Conservation (phyloP, 2,888 invertebrate species). For the Hololepta plana region DNA sequence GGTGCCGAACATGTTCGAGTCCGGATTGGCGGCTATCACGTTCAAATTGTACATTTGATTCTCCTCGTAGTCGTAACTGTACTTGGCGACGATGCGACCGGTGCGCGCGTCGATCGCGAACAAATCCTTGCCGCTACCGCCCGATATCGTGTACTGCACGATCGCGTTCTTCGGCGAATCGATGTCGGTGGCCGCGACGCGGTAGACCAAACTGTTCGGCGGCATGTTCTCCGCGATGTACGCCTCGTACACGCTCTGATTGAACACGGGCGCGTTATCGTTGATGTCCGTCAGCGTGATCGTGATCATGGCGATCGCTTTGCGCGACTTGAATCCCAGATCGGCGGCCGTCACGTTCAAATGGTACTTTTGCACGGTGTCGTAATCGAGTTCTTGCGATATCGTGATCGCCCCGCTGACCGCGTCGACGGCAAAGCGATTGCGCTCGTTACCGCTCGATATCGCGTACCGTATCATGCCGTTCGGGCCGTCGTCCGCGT, state of each 20-base stretch:
- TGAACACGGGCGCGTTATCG: conserved; percentile 80
- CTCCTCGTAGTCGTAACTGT: conserved; percentile 77
- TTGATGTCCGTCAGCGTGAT: conserved; percentile 84
- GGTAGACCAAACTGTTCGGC: conserved; percentile 52
- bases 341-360: conserved; percentile 79
- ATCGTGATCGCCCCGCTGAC: conserved; percentile 66
- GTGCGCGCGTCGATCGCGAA: conserved; percentile 63
- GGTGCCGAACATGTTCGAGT: conserved; percentile 58
- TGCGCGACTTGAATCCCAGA: conserved; percentile 61
- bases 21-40: conserved; percentile 74
- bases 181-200: conserved; percentile 60
- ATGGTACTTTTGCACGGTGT: conserved; percentile 65
- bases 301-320: conserved; percentile 62
- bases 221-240: conserved; percentile 71
- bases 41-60: conserved; percentile 53
- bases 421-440: conserved; percentile 63
- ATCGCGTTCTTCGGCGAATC: conserved; percentile 80
- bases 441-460: conserved; percentile 63
- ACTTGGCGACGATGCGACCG: conserved; percentile 57
- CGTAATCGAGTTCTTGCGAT: conserved; percentile 67
- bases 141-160: conserved; percentile 65
- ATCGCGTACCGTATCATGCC: conserved; percentile 75
- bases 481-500: conserved; percentile 76
- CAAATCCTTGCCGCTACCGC: conserved; percentile 51
- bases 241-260: conserved; percentile 56